These are phyloP conservation scores for Sebastes taczanowskii DNA, from an alignment of 2,797 vertebrate genomes.

Conservation along the genomic window DNA sequence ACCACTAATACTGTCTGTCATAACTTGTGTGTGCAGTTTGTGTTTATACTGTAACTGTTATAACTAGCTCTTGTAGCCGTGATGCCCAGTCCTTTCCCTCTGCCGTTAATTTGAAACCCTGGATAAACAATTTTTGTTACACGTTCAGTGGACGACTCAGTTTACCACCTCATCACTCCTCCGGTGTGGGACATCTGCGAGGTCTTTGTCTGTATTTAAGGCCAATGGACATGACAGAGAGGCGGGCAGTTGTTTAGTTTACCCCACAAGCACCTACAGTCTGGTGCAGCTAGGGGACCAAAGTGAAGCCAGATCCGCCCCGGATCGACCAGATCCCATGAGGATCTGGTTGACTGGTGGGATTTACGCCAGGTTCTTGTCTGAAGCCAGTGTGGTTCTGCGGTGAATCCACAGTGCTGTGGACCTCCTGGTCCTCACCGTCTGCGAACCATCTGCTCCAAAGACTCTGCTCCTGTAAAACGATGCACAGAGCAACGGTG, in stretches of 20 bases:
- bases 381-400: conserved; percentile 66
- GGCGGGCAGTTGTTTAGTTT: conserved; percentile 52
- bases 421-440: conserved; percentile 62
- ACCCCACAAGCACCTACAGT: conserved; percentile 46
- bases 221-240: conserved; percentile 46
- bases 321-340: conserved; percentile 42
- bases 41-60: conserved; percentile 64
- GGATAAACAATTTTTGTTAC: conserved; percentile 32
- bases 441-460: conserved; percentile 77
- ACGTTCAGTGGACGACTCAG: conserved; percentile 8
- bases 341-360: conserved; percentile 63
- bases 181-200: conserved; percentile 30
- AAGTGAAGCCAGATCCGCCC: conserved; percentile 55
- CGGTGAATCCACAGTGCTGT: conserved; percentile 52
- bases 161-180: conserved; percentile 48
- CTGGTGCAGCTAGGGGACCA: conserved; percentile 31
- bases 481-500: conserved; percentile 58
- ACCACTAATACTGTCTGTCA: conserved; percentile 65
- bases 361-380: conserved; percentile 66
- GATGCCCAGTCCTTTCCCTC: conserved; percentile 29
- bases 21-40: conserved; percentile 57
- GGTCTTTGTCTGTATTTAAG: conserved; percentile 49
- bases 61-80: conserved; percentile 36
- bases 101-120: conserved; percentile 47
- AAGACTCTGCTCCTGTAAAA: conserved; percentile 67